Evolutionary conservation across 2,888 invertebrate genomes (phyloP), one percentile per base, ranked within the genome.

Genomic region (Zelleria hepariella): DNA sequence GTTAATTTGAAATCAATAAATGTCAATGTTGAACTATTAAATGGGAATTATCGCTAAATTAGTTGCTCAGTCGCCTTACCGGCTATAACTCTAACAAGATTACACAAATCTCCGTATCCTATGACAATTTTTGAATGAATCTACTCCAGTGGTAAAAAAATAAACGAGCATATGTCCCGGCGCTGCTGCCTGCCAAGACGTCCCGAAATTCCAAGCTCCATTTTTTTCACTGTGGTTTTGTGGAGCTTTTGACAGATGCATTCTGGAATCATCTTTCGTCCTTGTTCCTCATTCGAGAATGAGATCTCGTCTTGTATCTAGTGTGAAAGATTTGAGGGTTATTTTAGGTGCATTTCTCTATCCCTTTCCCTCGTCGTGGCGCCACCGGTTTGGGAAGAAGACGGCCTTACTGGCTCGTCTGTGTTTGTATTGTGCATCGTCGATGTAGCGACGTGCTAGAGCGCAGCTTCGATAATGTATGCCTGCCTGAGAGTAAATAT

Each of bases 61-160:
- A 72, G 72, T 72, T 76, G 77, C 79, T 80, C 76, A 78, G 71
- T 42, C 61, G 68, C 66, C 73, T 71, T 32, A 70, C 75, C 73
- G 72, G 72, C 78, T 80, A 76, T 81, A 76, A 80, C 80, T 77
- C 72, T 82, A 86, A 86, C 82, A 80, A 86, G 86, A 86, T 88
- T 86, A 87, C 83, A 85, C 82, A 86, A 87, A 86, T 86, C 82
- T 78, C 73, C 67, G 78, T 81, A 80, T 78, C 72, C 83, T 82
- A 77, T 78, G 82, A 82, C 82, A 80, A 80, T 82, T 86, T 86
- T 86, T 88, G 86, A 87, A 88, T 88, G 88, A 86, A 86, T 74
- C 83, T 76, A 75, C 73, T 73, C 74, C 66, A 67, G 65, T 66
- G 65, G 69, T 78, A 78, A 86, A 86, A 77, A 86, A 86, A 85